Conservation (phyloP, 2,113 vertebrate genomes). For the Micromys minutus region DNA sequence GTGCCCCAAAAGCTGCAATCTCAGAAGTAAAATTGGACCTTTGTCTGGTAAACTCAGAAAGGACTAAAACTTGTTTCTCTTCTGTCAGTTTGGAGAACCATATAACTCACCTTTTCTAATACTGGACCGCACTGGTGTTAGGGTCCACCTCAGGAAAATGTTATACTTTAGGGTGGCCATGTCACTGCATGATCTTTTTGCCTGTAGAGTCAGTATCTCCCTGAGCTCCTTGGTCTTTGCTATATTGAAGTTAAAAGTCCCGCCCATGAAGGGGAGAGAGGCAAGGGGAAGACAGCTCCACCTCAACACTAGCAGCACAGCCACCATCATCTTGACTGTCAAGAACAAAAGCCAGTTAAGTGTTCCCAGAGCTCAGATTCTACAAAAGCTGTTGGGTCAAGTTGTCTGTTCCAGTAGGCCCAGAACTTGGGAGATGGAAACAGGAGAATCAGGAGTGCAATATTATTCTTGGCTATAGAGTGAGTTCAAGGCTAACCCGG, state of each 20-base stretch:
- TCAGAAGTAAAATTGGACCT: neutral
- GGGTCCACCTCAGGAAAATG: neutral
- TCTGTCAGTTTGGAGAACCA: neutral
- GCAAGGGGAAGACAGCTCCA: neutral
- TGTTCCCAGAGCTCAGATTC: rapidly evolving
- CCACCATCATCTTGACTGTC: neutral
- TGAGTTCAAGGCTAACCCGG: neutral
- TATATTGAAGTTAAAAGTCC: neutral
- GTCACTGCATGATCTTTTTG: neutral
- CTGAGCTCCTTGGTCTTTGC: neutral
- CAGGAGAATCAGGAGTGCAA: neutral
- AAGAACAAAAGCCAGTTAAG: neutral
- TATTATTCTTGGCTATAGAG: neutral
- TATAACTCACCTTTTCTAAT: neutral
- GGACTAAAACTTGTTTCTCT: neutral
- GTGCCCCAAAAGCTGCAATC: neutral
- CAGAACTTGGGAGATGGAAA: neutral
- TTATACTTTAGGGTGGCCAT: neutral
- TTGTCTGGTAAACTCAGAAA: slow-evolving; percentile 52
- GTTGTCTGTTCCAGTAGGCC: neutral
- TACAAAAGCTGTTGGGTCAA: neutral
- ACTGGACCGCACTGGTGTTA: neutral
- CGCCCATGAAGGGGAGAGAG: neutral
- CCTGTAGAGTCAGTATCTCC: neutral
- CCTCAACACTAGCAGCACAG: neutral